These are phyloP conservation scores for Conchocele bisecta DNA, from an alignment of 2,888 invertebrate species.

Conservation along the genomic window DNA sequence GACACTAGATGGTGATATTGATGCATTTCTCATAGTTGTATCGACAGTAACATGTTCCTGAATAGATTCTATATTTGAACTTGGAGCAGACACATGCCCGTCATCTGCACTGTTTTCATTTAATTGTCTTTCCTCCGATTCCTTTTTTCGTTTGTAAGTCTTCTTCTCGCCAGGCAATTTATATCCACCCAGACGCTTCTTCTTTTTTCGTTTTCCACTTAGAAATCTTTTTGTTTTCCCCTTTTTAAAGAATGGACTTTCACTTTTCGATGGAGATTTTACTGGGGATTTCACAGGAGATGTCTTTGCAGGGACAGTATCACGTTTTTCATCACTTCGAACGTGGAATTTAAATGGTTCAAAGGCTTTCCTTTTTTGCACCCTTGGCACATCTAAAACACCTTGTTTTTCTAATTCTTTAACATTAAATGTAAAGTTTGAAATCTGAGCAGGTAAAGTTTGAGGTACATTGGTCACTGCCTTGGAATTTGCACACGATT, in stretches of 20 bases:
- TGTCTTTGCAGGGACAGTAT: slow-evolving; percentile 10
- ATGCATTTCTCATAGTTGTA: background rate
- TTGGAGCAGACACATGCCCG: background rate
- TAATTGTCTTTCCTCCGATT: slow-evolving; percentile 45
- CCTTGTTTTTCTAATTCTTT: slow-evolving; percentile 59
- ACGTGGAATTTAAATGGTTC: slow-evolving; percentile 50
- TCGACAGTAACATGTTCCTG: background rate
- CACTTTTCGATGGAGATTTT: slow-evolving; percentile 35
- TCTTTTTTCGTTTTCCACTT: slow-evolving; percentile 35
- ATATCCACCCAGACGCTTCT: slow-evolving; percentile 53
- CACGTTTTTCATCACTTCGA: no score
- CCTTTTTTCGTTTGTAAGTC: slow-evolving; percentile 15
- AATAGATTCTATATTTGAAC: no score
- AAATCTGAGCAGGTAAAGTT: slow-evolving; percentile 58
- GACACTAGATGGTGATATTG: background rate
- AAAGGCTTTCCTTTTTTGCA: slow-evolving; percentile 51
- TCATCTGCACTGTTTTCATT: slow-evolving; percentile 11
- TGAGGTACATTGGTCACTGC: no score
- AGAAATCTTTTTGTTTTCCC: slow-evolving; percentile 33
- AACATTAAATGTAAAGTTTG: slow-evolving; percentile 55
- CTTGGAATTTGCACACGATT: no score
- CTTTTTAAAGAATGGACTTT: slow-evolving; percentile 47
- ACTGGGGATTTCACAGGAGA: slow-evolving; percentile 29
- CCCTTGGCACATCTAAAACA: slow-evolving; percentile 54
- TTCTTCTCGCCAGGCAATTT: slow-evolving; percentile 61